Evolutionary conservation across 2,888 invertebrate species (phyloP).

Genomic region (Timandra comae): DNA sequence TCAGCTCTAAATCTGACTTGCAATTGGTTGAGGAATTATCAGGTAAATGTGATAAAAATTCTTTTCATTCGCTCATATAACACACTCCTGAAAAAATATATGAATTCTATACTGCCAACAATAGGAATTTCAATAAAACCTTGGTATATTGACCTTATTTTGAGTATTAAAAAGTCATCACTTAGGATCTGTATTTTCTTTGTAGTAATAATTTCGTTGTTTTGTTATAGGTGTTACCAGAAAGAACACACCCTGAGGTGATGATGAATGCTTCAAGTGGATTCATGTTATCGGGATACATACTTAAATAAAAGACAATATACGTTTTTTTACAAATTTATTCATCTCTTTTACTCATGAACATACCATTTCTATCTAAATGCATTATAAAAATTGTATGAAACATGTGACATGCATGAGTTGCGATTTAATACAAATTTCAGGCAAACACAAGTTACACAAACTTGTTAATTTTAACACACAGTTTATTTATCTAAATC

Average conservation of each 20-base stretch:
- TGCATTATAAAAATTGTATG: constrained; percentile 50
- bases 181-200: no score
- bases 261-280: constrained; percentile 93
- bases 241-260: constrained; percentile 96
- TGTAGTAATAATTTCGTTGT: not conserved
- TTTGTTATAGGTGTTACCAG: constrained; percentile 77
- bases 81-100: no score
- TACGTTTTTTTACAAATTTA: constrained; percentile 40
- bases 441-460: constrained; percentile 16
- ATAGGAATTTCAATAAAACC: no score
- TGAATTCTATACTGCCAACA: no score
- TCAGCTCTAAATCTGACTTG: constrained; percentile 87
- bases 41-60: no score
- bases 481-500: constrained; percentile 18
- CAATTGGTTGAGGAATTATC: constrained; percentile 93
- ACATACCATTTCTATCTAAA: constrained; percentile 52
- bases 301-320: constrained; percentile 40
- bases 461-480: constrained; percentile 16
- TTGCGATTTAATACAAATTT: constrained; percentile 26
- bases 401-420: constrained; percentile 41
- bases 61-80: no score
- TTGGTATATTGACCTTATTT: no score
- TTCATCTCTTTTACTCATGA: constrained; percentile 56
- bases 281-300: constrained; percentile 87
- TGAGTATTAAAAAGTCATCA: no score